Evolutionary conservation across 2,797 vertebrate species (phyloP).

Genomic region (Bovichtus diacanthus): DNA sequence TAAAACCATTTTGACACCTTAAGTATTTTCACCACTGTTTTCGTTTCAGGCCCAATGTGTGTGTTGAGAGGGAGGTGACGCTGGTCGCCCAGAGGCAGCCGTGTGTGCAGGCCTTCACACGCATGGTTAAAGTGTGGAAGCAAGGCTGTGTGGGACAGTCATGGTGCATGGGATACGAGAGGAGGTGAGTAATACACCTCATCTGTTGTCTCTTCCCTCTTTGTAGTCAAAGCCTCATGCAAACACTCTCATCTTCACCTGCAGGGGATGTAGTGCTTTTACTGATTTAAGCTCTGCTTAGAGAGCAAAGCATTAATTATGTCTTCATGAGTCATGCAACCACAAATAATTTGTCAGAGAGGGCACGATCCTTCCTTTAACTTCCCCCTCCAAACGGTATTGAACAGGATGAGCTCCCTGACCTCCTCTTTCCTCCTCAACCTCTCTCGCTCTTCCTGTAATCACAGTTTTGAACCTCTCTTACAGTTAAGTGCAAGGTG

Average conservation of each 20-base stretch:
- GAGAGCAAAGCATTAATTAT: conserved; percentile 36
- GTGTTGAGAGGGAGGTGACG: conserved; percentile 85
- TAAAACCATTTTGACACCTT: conserved; percentile 59
- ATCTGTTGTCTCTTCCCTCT: conserved; percentile 21
- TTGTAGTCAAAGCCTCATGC: conserved; percentile 17
- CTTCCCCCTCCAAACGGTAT: conserved; percentile 34
- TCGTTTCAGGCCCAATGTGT: conserved; percentile 92
- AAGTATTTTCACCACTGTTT: conserved; percentile 59
- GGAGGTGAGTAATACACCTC: conserved; percentile 85
- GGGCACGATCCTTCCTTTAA: conserved; percentile 25
- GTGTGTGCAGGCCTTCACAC: conserved; percentile 88
- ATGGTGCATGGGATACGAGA: conserved; percentile 90
- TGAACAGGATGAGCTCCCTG: conserved; percentile 44
- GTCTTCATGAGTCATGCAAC: conserved; percentile 44
- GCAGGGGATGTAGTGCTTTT: conserved; percentile 41
- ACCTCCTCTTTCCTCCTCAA: conserved; percentile 42
- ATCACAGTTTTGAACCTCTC: conserved; percentile 66
- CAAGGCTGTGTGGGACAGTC: conserved; percentile 87
- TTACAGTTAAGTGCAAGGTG: conserved; percentile 77
- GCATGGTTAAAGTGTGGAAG: conserved; percentile 89
- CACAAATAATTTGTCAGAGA: conserved; percentile 41
- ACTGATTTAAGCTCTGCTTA: conserved; percentile 38
- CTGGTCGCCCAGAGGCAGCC: conserved; percentile 91
- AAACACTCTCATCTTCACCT: conserved; percentile 55
- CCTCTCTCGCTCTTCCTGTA: conserved; percentile 61